phyloP scores from a whole-genome alignment of 2,797 vertebrate genomes.

The Chrysocyon brachyurus region DNA sequence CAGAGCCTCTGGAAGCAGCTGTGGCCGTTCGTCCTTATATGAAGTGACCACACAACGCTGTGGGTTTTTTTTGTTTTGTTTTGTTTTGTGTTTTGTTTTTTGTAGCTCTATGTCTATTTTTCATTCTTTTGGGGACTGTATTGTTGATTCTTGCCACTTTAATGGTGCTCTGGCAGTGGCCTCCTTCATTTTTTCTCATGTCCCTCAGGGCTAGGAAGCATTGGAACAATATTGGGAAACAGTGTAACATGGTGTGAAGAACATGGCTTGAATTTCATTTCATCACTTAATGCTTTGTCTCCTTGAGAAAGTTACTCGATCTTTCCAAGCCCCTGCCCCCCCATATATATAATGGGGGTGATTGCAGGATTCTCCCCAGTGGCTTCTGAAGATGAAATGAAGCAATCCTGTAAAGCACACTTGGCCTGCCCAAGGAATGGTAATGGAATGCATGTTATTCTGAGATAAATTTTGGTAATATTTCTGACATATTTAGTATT shows the following conservation, averaged over 20 bases:
- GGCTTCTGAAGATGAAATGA: background rate
- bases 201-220: background rate
- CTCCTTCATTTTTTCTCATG: background rate
- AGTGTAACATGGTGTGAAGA: background rate
- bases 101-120: background rate
- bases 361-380: background rate
- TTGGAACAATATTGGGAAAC: background rate
- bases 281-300: background rate
- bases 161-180: background rate
- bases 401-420: background rate
- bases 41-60: background rate
- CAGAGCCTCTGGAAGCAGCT: background rate
- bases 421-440: background rate
- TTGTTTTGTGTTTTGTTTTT: background rate
- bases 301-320: background rate
- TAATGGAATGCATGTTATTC: background rate
- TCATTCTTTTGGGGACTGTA: background rate
- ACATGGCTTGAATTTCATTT: slow-evolving; percentile 1
- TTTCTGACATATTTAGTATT: background rate
- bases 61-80: no score
- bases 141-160: background rate
- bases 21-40: background rate
- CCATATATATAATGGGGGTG: background rate
- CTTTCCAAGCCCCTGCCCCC: background rate
- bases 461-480: background rate